Evolutionary conservation across 2,888 invertebrate species (phyloP).

Genomic region (Heliconius sara): DNA sequence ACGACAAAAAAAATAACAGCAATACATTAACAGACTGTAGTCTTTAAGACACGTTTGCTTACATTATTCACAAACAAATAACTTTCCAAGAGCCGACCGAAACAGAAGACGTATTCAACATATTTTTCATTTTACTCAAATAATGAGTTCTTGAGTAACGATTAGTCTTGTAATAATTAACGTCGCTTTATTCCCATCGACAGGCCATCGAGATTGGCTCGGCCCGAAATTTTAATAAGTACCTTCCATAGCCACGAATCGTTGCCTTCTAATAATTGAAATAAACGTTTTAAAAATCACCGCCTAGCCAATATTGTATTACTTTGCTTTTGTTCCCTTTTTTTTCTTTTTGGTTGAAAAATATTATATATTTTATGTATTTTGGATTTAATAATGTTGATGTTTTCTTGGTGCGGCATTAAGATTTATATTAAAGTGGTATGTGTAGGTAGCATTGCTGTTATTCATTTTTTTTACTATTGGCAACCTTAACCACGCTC

Average conservation of each 20-base stretch:
- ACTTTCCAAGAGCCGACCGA: constrained; percentile 29
- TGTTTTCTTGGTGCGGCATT: too few relatives aligned
- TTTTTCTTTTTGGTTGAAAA: background rate
- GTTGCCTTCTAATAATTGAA: background rate
- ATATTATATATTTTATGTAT: background rate
- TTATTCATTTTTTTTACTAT: too few relatives aligned
- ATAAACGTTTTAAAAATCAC: constrained; percentile 17
- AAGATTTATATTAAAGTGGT: too few relatives aligned
- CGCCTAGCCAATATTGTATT: background rate
- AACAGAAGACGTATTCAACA: constrained; percentile 42
- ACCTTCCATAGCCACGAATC: background rate
- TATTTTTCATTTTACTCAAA: constrained; percentile 44
- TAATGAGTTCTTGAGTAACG: constrained; percentile 43
- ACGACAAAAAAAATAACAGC: background rate
- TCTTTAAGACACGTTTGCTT: constrained; percentile 2
- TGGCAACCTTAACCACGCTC: too few relatives aligned
- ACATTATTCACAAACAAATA: constrained; percentile 38
- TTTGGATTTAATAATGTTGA: too few relatives aligned
- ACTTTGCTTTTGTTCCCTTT: background rate
- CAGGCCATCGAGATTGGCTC: constrained; percentile 14
- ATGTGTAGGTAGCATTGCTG: too few relatives aligned
- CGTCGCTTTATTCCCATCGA: constrained; percentile 42
- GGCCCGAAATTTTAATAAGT: constrained; percentile 36
- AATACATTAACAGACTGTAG: background rate
- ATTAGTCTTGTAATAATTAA: constrained; percentile 39